A percentile compares a stretch with the other conserved stretches of the same genome.
Conservation (phyloP, 2,113 vertebrate genomes). For the Melanotaenia duboulayi region DNA sequence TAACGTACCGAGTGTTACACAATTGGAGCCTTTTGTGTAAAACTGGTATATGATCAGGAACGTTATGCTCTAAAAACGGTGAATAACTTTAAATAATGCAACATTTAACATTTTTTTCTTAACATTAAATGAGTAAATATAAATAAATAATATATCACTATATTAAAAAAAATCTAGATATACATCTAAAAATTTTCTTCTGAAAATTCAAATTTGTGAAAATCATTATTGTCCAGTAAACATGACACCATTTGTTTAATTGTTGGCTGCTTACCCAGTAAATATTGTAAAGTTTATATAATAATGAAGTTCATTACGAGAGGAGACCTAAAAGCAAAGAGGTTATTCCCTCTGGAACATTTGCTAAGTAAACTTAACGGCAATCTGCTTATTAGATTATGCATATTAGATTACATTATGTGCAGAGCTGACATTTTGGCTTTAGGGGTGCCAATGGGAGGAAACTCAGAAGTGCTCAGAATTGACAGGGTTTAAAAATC, state of each 20-base stretch:
- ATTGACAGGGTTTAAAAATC: constrained; percentile 19
- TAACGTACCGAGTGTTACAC: not conserved
- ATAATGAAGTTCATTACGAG: too few relatives aligned
- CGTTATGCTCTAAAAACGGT: not conserved
- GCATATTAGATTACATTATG: constrained; percentile 48
- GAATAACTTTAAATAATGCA: constrained; percentile 12
- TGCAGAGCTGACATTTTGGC: constrained; percentile 55
- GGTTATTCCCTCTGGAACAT: constrained; percentile 29
- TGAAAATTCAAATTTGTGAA: not conserved
- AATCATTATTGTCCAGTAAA: not conserved
- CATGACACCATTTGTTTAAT: not conserved
- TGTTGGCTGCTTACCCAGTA: not conserved
- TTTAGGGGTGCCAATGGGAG: constrained; percentile 23
- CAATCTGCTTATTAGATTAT: constrained; percentile 60
- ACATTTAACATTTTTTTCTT: not conserved
- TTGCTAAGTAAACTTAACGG: constrained; percentile 43
- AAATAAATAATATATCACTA: not conserved
- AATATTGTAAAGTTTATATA: constrained; percentile 25
- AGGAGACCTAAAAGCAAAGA: constrained; percentile 4
- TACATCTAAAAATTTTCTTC: not conserved
- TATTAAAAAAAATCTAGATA: not conserved
- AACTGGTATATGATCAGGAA: not conserved
- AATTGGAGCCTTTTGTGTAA: not conserved
- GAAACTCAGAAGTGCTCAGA: constrained; percentile 26
- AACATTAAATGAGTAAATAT: not conserved